Base-by-base conservation (phyloP, 1,140 invertebrate genomes). In the Samia ricini region DNA sequence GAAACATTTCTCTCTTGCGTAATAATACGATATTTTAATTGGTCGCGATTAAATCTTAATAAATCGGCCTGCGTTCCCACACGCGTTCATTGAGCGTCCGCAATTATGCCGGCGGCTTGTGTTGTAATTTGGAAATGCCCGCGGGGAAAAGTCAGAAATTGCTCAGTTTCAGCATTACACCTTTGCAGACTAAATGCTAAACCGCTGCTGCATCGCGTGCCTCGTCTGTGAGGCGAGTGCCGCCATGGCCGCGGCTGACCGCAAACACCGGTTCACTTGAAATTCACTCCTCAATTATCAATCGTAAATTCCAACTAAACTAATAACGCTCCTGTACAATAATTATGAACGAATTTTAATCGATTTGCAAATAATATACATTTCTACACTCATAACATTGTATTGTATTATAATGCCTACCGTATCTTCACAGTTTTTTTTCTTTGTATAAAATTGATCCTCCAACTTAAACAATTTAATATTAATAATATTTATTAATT, bases 241-340 rank as follows among this genome's bases (percentile, higher is more conserved):
- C 63, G n/a, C n/a, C n/a, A n/a, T n/a, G n/a, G n/a, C n/a, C n/a
- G n/a, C n/a, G n/a, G n/a, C n/a, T n/a, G 72, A 76, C 76, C 76
- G 71, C 77, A 76, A 69, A 62, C 68, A 64, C 69, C 80, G 68
- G 68, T 79, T 71, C 66, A 68, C 73, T 74, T 76, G 72, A 74
- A 81, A 79, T 72, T 75, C 76, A 81, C 79, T 83, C 79, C 78
- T 76, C 84, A 89, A 89, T 89, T 89, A 87, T 75, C 75, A 86
- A 84, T 88, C 85, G 84, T 88, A 86, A 88, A 88, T 79, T 85
- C 77, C 76, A 64, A 81, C 77, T 81, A 75, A 78, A 79, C 72
- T 74, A 75, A 71, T 77, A 72, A 76, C 76, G 70, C 76, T 58
- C 54, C 56, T 51, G 26, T 61, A 59, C 60, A 55, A 59, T 42